Conservation (phyloP, 2,113 vertebrate genomes). For the Lepus europaeus region DNA sequence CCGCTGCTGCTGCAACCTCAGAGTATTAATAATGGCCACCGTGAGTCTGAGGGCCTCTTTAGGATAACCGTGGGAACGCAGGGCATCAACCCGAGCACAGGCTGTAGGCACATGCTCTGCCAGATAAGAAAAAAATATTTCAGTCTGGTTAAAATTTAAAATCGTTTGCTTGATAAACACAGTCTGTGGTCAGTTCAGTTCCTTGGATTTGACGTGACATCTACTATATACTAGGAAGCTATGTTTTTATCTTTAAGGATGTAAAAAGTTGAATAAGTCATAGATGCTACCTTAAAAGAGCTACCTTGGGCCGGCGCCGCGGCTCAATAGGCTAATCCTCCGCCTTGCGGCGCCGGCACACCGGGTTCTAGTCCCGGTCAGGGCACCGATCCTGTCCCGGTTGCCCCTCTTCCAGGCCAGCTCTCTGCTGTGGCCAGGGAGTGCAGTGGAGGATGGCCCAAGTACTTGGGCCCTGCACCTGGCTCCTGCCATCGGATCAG, state of each 20-base stretch:
- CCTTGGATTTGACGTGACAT: slow-evolving; percentile 52
- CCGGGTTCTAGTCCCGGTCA: too few relatives aligned
- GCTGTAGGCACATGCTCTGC: slow-evolving; percentile 98
- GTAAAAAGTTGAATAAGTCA: slow-evolving; percentile 59
- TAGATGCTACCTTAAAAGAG: slow-evolving; percentile 40
- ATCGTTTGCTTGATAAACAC: slow-evolving; percentile 54
- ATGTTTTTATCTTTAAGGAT: slow-evolving; percentile 45
- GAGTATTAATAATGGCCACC: slow-evolving; percentile 97
- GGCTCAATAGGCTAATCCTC: too few relatives aligned
- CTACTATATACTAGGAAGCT: slow-evolving; percentile 43
- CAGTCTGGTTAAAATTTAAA: slow-evolving; percentile 65
- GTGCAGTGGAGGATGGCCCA: too few relatives aligned
- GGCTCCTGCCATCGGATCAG: too few relatives aligned
- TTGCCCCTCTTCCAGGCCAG: too few relatives aligned
- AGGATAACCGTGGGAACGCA: slow-evolving; percentile 98
- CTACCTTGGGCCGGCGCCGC: background rate
- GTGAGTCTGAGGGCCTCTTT: slow-evolving; percentile 97
- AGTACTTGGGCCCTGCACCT: too few relatives aligned
- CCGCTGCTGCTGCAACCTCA: slow-evolving; percentile 96
- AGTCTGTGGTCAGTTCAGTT: slow-evolving; percentile 46
- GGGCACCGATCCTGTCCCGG: too few relatives aligned
- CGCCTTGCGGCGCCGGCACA: too few relatives aligned
- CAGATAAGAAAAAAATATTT: slow-evolving; percentile 77
- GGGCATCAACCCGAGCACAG: slow-evolving; percentile 97
- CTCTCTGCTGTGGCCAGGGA: too few relatives aligned